Percentiles rank a stretch among this genome's conserved stretches.
Conservation (phyloP, 2,113 vertebrate species). For the Chascanopsetta lugubris region DNA sequence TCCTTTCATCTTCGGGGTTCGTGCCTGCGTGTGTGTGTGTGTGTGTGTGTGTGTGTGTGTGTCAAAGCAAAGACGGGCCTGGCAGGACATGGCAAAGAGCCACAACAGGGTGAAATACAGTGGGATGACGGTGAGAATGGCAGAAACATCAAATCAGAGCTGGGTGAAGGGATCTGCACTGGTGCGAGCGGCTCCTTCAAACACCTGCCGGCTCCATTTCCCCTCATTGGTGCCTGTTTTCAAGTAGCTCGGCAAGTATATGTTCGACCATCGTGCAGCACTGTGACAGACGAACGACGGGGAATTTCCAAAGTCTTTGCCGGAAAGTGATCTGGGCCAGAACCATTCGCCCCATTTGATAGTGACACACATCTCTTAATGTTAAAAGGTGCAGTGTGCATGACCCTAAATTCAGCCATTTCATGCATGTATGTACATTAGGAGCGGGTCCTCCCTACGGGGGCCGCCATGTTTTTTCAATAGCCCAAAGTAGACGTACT, state of each 20-base stretch:
- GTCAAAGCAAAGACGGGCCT: constrained; percentile 69
- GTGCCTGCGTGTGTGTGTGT: constrained; percentile 63
- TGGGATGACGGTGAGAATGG: constrained; percentile 66
- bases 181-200: constrained; percentile 39
- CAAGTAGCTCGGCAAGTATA: background rate
- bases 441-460: too few species aligned
- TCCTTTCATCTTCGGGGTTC: constrained; percentile 93
- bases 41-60: too few species aligned
- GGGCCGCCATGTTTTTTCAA: too few species aligned
- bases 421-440: too few species aligned
- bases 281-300: background rate
- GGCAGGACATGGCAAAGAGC: constrained; percentile 73
- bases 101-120: constrained; percentile 80
- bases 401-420: too few species aligned
- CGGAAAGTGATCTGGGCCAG: background rate
- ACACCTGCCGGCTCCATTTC: constrained; percentile 37
- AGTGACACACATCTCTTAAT: background rate
- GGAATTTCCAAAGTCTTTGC: background rate
- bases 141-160: constrained; percentile 48
- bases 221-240: background rate
- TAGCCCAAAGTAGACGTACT: too few species aligned
- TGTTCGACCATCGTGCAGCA: background rate
- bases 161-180: constrained; percentile 9
- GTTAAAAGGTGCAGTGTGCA: too few species aligned
- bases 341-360: background rate